A percentile compares a stretch with the other conserved stretches of the same genome.
Conservation (phyloP, 2,888 invertebrate genomes). For the Spilosoma lubricipeda region DNA sequence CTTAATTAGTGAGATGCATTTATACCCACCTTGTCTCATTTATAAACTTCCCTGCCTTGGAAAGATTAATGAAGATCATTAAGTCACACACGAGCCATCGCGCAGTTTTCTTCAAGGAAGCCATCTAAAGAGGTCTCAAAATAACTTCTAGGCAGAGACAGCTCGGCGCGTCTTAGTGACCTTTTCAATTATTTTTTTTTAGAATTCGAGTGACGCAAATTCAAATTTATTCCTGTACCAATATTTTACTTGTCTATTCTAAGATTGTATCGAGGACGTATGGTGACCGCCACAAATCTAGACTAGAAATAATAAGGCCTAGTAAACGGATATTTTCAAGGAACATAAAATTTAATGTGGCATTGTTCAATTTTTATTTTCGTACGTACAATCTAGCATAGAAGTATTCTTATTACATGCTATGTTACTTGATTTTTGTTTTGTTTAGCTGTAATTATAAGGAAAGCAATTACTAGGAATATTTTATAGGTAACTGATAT, state of each 20-base stretch:
- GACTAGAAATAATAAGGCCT: not conserved
- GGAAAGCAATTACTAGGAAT: too few species aligned
- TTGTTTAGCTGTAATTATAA: too few species aligned
- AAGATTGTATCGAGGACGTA: conserved; percentile 35
- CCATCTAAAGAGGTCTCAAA: conserved; percentile 27
- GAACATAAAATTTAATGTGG: not conserved
- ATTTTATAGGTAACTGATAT: too few species aligned
- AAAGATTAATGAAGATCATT: not conserved
- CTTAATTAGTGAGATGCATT: not conserved
- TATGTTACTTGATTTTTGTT: too few species aligned
- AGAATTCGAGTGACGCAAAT: conserved; percentile 44
- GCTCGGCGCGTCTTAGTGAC: conserved; percentile 57
- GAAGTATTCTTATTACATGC: too few species aligned
- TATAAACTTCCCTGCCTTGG: not conserved
- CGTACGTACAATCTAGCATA: not conserved
- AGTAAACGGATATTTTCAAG: not conserved
- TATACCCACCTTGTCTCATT: not conserved
- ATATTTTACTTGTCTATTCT: conserved; percentile 45
- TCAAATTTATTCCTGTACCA: conserved; percentile 37
- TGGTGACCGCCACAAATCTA: conserved; percentile 25
- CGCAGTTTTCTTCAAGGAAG: conserved; percentile 8
- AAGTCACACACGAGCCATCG: not conserved
- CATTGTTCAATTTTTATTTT: not conserved
- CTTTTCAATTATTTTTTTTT: conserved; percentile 49
- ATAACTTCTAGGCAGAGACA: conserved; percentile 44